phyloP scores from a whole-genome alignment of 2,113 vertebrate genomes.

The Lathamus discolor region DNA sequence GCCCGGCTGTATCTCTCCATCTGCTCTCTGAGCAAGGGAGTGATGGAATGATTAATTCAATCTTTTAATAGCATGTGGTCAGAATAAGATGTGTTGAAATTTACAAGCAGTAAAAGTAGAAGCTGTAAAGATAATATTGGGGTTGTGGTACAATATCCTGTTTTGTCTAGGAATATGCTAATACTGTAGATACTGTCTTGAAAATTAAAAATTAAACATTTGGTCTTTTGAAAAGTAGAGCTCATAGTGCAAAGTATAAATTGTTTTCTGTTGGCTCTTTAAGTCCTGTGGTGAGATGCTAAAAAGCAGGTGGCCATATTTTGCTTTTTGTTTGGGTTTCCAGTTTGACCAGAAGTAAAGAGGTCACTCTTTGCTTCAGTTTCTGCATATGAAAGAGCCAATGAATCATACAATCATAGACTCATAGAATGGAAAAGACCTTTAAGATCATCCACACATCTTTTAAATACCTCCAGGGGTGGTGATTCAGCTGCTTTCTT shows the following conservation, averaged over 20 bases:
- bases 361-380: not conserved
- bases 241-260: not conserved
- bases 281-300: not conserved
- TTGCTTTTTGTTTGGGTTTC: not conserved
- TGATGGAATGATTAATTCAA: not conserved
- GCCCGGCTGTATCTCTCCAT: not conserved
- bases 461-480: not conserved
- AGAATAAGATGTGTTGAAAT: not conserved
- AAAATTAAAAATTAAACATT: not conserved
- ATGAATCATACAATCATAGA: not conserved
- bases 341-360: not conserved
- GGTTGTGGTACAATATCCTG: not conserved
- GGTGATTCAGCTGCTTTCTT: not conserved
- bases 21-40: not conserved
- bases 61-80: not conserved
- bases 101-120: not conserved
- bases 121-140: not conserved
- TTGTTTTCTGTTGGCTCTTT: not conserved
- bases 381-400: not conserved
- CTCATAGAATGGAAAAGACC: not conserved
- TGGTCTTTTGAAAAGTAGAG: not conserved
- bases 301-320: not conserved
- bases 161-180: not conserved
- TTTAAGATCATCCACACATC: not conserved
- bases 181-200: not conserved